phyloP scores from a whole-genome alignment of 2,888 invertebrate species.

The Taenaris catops region DNA sequence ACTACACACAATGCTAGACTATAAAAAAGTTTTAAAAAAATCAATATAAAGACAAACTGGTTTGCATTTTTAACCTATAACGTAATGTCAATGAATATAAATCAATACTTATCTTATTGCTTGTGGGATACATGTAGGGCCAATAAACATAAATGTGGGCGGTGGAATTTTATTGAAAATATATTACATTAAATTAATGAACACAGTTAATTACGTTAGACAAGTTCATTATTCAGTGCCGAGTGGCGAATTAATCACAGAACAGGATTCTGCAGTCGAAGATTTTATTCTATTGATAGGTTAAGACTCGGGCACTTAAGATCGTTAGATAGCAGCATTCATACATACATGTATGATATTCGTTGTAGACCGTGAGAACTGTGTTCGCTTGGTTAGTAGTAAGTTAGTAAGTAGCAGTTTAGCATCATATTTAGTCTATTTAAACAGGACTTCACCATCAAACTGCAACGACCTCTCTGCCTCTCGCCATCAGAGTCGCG shows the following conservation, averaged over 20 bases:
- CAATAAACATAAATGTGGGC: conserved; percentile 17
- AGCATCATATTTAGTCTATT: too few species aligned
- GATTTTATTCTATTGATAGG: conserved; percentile 20
- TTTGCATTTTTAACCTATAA: too few species aligned
- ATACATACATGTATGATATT: too few species aligned
- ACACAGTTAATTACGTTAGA: conserved; percentile 36
- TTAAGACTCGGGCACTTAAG: conserved; percentile 10
- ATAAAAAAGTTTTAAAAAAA: too few species aligned
- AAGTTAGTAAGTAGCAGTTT: too few species aligned
- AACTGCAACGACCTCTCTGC: too few species aligned
- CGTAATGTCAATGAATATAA: conserved; percentile 1
- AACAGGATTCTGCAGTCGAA: conserved; percentile 25
- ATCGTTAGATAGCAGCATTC: conserved; percentile 11
- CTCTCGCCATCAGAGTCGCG: too few species aligned
- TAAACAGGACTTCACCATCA: too few species aligned
- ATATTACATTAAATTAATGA: conserved; percentile 34
- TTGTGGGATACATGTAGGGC: conserved; percentile 11
- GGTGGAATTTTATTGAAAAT: conserved; percentile 28
- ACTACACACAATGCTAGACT: too few species aligned
- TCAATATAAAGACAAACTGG: too few species aligned
- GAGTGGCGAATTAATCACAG: conserved; percentile 32
- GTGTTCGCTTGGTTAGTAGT: too few species aligned
- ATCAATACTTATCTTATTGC: conserved; percentile 11
- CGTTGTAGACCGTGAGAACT: conserved; percentile 7
- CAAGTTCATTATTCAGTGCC: conserved; percentile 31